Conservation (phyloP, 2,888 invertebrate species). For the Andricus quercusramuli region DNA sequence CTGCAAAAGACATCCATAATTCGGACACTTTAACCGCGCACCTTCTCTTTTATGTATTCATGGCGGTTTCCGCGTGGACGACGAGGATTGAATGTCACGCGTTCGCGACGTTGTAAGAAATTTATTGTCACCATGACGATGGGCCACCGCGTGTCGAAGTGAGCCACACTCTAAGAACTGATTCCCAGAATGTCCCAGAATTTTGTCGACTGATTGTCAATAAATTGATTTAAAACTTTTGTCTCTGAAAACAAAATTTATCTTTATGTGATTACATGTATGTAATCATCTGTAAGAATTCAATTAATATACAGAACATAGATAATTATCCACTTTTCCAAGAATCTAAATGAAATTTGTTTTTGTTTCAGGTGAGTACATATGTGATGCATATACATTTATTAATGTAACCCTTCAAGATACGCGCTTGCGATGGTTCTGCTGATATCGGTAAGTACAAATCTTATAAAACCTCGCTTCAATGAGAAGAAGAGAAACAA, state of each 20-base stretch:
- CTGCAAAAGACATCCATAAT: constrained; percentile 66
- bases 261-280: too few species aligned
- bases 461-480: constrained; percentile 57
- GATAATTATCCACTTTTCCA: not conserved
- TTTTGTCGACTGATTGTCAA: too few species aligned
- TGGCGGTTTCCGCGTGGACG: constrained; percentile 52
- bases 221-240: too few species aligned
- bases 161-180: constrained; percentile 47
- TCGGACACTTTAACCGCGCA: constrained; percentile 70
- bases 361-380: constrained; percentile 71
- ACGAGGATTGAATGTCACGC: constrained; percentile 67
- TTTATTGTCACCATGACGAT: constrained; percentile 66
- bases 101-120: constrained; percentile 51
- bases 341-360: constrained; percentile 42
- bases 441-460: constrained; percentile 57
- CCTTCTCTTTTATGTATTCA: constrained; percentile 67
- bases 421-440: constrained; percentile 58
- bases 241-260: too few species aligned
- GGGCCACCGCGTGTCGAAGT: constrained; percentile 56
- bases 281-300: too few species aligned
- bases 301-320: not conserved
- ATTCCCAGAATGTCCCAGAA: too few species aligned
- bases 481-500: constrained; percentile 45
- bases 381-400: constrained; percentile 52
- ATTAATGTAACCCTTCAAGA: constrained; percentile 58